Evolutionary conservation across 2,113 vertebrate species (phyloP).

Genomic region (Brachyhypopomus gauderio): DNA sequence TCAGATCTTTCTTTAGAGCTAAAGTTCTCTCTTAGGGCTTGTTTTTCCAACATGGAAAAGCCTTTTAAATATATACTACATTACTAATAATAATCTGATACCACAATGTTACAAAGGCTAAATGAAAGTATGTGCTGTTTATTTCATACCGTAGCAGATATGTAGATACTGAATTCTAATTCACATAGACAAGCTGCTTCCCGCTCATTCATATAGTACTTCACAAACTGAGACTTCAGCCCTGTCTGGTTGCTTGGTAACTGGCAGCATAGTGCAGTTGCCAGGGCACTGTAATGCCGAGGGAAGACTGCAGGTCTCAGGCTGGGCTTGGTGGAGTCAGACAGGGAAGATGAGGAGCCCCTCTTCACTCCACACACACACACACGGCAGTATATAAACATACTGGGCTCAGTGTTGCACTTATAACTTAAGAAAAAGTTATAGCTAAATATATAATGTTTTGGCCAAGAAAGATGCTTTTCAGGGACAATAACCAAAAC

Average conservation of each 20-base stretch:
- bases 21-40: too few species aligned
- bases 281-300: slow-evolving; percentile 66
- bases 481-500: too few species aligned
- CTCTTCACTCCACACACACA: slow-evolving; percentile 64
- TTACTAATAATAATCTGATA: too few species aligned
- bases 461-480: too few species aligned
- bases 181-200: neutral
- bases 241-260: slow-evolving; percentile 79
- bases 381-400: too few species aligned
- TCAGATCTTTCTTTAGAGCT: too few species aligned
- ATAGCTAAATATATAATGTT: too few species aligned
- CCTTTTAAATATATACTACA: too few species aligned
- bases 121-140: neutral
- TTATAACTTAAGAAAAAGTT: too few species aligned
- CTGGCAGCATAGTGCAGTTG: slow-evolving; percentile 78
- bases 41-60: too few species aligned
- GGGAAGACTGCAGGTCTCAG: slow-evolving; percentile 72
- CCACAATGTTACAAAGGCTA: neutral
- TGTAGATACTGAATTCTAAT: neutral
- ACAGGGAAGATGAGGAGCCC: slow-evolving; percentile 34
- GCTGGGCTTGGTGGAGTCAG: slow-evolving; percentile 71
- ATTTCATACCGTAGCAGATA: neutral
- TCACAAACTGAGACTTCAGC: slow-evolving; percentile 66
- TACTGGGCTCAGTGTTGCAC: too few species aligned
- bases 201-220: slow-evolving; percentile 1